Evolutionary conservation across 2,113 vertebrate genomes (phyloP).

Genomic region (Nycticryphes semicollaris): DNA sequence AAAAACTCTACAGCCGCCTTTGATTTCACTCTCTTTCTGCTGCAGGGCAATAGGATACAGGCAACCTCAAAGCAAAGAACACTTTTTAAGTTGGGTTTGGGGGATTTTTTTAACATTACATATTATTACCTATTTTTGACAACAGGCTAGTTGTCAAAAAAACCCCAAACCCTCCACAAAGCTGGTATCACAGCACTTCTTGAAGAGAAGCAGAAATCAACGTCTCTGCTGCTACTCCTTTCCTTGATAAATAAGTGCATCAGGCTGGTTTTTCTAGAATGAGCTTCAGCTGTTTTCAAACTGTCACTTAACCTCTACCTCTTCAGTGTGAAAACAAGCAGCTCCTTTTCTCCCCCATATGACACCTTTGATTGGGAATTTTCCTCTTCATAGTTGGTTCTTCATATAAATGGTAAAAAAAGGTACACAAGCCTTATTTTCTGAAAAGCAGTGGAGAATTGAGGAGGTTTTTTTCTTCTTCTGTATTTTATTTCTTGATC

Average conservation of each 20-base stretch:
- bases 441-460: background rate
- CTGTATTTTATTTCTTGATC: background rate
- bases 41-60: background rate
- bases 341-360: background rate
- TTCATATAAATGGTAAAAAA: conserved; percentile 26
- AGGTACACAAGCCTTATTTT: background rate
- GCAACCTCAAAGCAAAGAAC: background rate
- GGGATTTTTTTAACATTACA: background rate
- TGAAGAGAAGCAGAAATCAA: background rate
- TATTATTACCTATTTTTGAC: background rate
- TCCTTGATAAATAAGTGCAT: background rate
- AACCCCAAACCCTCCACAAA: background rate
- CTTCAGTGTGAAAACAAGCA: conserved; percentile 21
- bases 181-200: background rate
- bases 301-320: background rate
- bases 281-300: conserved; percentile 3
- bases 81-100: background rate
- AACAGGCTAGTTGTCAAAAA: background rate
- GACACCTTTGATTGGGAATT: conserved; percentile 16
- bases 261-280: background rate
- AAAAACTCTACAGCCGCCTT: background rate
- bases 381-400: background rate
- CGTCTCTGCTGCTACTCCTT: background rate
- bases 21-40: background rate
- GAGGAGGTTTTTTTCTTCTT: background rate